Conservation (phyloP, 2,797 vertebrate species). For the Picus viridis region DNA sequence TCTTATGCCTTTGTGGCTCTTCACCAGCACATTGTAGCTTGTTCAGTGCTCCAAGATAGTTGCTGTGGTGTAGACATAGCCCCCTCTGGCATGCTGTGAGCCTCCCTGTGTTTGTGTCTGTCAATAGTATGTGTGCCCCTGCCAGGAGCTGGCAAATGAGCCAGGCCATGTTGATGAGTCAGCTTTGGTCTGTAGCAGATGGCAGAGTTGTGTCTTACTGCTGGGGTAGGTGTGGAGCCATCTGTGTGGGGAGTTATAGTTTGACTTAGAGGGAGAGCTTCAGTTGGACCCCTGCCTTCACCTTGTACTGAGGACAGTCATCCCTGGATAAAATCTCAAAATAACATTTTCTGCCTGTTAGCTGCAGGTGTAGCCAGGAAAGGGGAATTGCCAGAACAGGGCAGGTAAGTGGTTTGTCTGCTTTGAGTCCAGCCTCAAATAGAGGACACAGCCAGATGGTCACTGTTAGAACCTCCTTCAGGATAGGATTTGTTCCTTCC, state of each 20-base stretch:
- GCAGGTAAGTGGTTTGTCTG: background rate
- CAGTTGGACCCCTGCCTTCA: conserved; percentile 36
- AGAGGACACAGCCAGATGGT: background rate
- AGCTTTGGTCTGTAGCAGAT: conserved; percentile 48
- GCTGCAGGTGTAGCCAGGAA: background rate
- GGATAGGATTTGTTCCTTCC: background rate
- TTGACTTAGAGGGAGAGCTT: conserved; percentile 40
- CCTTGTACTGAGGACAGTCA: background rate
- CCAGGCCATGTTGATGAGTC: background rate
- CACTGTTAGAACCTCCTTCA: background rate
- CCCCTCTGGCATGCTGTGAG: background rate
- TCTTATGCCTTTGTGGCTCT: background rate
- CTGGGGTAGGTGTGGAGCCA: conserved; percentile 58
- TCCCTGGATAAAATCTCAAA: conserved; percentile 3
- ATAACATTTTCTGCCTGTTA: background rate
- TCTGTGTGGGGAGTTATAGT: background rate
- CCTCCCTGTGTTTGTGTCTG: conserved; percentile 32
- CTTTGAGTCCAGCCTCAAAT: background rate
- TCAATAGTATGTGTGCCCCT: background rate
- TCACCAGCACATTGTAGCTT: background rate
- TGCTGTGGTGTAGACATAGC: background rate
- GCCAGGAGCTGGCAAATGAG: conserved; percentile 28
- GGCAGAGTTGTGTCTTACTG: conserved; percentile 48
- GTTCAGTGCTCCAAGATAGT: background rate
- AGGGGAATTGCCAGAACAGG: background rate